phyloP scores from a whole-genome alignment of 2,113 vertebrate genomes.

The Struthidea cinerea region DNA sequence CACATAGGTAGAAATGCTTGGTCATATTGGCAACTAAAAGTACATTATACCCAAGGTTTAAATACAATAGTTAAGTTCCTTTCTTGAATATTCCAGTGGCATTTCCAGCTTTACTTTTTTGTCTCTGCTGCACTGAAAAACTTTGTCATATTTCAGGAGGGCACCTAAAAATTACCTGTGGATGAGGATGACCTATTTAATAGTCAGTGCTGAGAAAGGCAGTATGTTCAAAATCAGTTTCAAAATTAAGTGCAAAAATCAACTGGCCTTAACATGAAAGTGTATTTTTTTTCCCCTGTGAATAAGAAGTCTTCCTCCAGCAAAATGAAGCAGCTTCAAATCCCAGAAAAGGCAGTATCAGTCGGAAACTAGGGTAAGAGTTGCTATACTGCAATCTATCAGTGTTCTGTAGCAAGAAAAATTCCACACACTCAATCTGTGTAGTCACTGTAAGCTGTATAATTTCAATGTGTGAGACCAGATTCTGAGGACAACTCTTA shows the following conservation, averaged over 20 bases:
- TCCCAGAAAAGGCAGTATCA: background rate
- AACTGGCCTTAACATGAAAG: background rate
- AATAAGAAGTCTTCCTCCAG: background rate
- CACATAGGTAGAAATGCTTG: background rate
- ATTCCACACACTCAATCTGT: background rate
- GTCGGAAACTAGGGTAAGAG: background rate
- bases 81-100: background rate
- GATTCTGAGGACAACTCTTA: background rate
- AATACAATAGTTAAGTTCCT: background rate
- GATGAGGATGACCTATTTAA: background rate
- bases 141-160: background rate
- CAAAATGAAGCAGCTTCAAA: background rate
- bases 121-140: background rate
- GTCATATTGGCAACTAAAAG: background rate
- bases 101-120: background rate
- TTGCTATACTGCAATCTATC: background rate
- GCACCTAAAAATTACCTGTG: background rate
- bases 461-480: background rate
- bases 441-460: background rate
- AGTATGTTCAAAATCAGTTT: background rate
- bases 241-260: background rate
- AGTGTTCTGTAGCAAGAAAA: background rate
- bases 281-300: background rate
- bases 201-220: background rate
- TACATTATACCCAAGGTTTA: background rate